Evolutionary conservation across 1,140 invertebrate genomes (phyloP).

Genomic region (Magallana gigas): DNA sequence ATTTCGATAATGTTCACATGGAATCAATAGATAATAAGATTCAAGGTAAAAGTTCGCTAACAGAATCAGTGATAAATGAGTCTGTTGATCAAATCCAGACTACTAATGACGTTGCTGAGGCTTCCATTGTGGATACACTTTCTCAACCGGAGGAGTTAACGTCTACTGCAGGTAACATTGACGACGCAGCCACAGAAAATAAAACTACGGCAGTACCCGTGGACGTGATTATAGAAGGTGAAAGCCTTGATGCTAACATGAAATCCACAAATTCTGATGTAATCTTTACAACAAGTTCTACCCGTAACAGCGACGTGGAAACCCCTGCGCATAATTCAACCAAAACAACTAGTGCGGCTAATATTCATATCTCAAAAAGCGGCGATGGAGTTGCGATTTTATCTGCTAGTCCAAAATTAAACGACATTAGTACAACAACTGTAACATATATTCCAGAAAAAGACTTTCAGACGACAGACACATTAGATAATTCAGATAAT

Average conservation of each 20-base stretch:
- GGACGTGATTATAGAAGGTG: neutral
- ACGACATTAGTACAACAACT: slow-evolving; percentile 13
- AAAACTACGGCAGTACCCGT: neutral
- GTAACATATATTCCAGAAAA: neutral
- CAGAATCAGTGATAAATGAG: neutral
- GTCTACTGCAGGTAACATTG: neutral
- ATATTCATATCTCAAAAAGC: neutral
- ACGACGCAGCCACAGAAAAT: neutral
- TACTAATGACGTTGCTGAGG: neutral
- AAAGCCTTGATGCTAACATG: neutral
- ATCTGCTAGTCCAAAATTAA: neutral
- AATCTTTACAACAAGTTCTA: neutral
- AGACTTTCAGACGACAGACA: neutral
- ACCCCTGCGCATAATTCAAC: slow-evolving; percentile 15
- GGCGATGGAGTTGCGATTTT: neutral
- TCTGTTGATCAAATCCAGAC: neutral
- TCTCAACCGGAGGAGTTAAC: neutral
- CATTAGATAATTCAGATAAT: neutral
- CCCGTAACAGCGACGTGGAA: slow-evolving; percentile 6
- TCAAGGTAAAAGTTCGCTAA: neutral
- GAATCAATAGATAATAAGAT: slow-evolving; percentile 18
- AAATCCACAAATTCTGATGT: neutral
- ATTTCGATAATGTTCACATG: slow-evolving; percentile 1
- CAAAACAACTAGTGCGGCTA: neutral
- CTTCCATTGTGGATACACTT: neutral